Evolutionary conservation across 2,888 invertebrate genomes (phyloP).

Genomic region (Thymelicus lineola): DNA sequence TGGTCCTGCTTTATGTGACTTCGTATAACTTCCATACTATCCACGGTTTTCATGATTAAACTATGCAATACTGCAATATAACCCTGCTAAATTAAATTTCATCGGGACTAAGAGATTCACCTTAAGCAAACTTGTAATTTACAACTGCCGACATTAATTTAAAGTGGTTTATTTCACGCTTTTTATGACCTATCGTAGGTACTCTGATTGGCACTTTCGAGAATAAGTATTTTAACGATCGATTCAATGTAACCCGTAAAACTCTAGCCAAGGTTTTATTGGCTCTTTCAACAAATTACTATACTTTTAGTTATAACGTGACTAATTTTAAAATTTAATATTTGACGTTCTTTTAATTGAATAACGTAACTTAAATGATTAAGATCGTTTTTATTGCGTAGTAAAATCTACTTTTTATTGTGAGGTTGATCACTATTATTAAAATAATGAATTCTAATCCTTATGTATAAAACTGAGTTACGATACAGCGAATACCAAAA

Average conservation of each 20-base stretch:
- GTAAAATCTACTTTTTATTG: slow-evolving; percentile 1
- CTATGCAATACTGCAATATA: slow-evolving; percentile 59
- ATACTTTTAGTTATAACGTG: slow-evolving; percentile 39
- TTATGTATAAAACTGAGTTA: not conserved
- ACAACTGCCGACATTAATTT: slow-evolving; percentile 58
- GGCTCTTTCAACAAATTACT: slow-evolving; percentile 43
- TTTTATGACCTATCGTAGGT: slow-evolving; percentile 54
- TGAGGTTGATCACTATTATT: not conserved
- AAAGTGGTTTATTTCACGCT: slow-evolving; percentile 57
- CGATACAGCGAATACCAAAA: not conserved
- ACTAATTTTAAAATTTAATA: slow-evolving; percentile 25
- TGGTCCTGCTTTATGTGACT: slow-evolving; percentile 65
- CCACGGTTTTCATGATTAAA: slow-evolving; percentile 65
- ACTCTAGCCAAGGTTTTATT: slow-evolving; percentile 45
- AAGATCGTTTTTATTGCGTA: not conserved
- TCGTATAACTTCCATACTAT: slow-evolving; percentile 63
- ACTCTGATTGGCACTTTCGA: slow-evolving; percentile 61
- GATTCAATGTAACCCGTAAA: slow-evolving; percentile 45
- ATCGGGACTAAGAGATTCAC: slow-evolving; percentile 53
- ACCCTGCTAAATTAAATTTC: slow-evolving; percentile 67
- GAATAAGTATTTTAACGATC: slow-evolving; percentile 55
- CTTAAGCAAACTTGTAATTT: slow-evolving; percentile 57
- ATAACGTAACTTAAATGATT: slow-evolving; percentile 1
- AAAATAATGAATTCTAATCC: slow-evolving; percentile 7
- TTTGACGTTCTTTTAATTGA: not conserved